Conservation (phyloP, 2,113 vertebrate species). For the Bos javanicus region DNA sequence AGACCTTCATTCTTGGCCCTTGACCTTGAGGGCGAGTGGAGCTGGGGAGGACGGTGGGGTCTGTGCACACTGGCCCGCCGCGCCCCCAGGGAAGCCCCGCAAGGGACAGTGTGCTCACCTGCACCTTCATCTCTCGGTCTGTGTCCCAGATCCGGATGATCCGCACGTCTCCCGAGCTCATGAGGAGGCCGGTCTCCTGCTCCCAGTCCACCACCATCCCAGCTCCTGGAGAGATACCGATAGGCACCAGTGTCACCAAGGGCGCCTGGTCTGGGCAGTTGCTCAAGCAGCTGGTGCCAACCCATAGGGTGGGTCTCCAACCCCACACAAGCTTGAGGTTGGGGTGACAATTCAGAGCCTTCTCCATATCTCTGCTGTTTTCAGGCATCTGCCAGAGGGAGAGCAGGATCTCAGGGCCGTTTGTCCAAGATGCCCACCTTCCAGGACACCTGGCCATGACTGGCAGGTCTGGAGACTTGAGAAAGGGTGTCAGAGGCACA, state of each 20-base stretch:
- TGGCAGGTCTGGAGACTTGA: not conserved
- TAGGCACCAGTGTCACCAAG: rapidly evolving
- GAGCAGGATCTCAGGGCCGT: rapidly evolving
- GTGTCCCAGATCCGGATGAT: conserved; percentile 98
- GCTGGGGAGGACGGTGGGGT: not conserved
- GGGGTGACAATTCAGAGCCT: not conserved
- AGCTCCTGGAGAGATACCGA: conserved; percentile 83
- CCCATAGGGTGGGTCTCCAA: not conserved
- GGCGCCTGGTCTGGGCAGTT: rapidly evolving
- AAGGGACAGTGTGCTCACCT: conserved; percentile 80
- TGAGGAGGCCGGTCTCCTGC: conserved; percentile 95
- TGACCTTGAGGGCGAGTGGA: not conserved
- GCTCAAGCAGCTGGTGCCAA: not conserved
- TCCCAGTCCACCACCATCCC: conserved; percentile 99
- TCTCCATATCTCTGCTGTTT: not conserved
- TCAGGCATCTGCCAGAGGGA: not conserved
- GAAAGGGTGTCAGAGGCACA: not conserved
- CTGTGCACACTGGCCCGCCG: not conserved
- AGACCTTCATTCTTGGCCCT: not conserved
- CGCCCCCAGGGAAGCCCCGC: rapidly evolving
- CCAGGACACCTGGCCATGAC: not conserved
- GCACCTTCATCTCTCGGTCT: conserved; percentile 95
- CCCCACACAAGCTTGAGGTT: not conserved
- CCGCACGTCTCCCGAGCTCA: conserved; percentile 96
- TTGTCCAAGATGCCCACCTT: not conserved